phyloP scores from a whole-genome alignment of 1,140 invertebrate genomes.

The Diorhabda elongata region DNA sequence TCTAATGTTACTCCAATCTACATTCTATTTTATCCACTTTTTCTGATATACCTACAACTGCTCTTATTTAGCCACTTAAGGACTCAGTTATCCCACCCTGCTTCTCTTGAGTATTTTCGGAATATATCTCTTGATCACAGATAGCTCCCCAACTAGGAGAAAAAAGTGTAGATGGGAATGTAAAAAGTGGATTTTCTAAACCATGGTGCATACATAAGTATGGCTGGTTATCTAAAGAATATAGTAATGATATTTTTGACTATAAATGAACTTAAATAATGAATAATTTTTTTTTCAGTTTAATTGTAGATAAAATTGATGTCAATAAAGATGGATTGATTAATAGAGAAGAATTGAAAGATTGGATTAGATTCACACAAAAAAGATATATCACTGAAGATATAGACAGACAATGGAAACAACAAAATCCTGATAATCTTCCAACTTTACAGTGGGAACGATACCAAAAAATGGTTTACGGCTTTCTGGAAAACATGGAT shows the following conservation, averaged over 20 bases:
- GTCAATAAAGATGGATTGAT: constrained; percentile 81
- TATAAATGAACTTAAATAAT: not conserved
- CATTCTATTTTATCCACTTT: too few species aligned
- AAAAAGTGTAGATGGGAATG: too few species aligned
- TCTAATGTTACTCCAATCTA: too few species aligned
- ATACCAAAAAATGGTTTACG: constrained; percentile 78
- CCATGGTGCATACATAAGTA: not conserved
- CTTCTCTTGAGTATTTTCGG: too few species aligned
- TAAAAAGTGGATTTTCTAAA: too few species aligned
- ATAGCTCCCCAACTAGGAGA: too few species aligned
- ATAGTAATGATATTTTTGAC: not conserved
- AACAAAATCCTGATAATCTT: constrained; percentile 79
- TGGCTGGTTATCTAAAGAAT: not conserved
- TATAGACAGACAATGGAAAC: constrained; percentile 87
- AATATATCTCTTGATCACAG: too few species aligned
- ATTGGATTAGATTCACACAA: constrained; percentile 95
- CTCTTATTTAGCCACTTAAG: too few species aligned
- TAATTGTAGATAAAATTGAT: constrained; percentile 96
- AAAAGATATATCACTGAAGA: constrained; percentile 87
- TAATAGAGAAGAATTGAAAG: constrained; percentile 83
- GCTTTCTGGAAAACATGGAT: constrained; percentile 76
- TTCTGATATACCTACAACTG: too few species aligned
- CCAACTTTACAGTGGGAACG: constrained; percentile 78
- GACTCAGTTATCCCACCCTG: too few species aligned
- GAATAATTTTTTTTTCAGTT: constrained; percentile 52